These are phyloP conservation scores for Lynx canadensis DNA, from an alignment of 2,113 vertebrate species.

Conservation along the genomic window DNA sequence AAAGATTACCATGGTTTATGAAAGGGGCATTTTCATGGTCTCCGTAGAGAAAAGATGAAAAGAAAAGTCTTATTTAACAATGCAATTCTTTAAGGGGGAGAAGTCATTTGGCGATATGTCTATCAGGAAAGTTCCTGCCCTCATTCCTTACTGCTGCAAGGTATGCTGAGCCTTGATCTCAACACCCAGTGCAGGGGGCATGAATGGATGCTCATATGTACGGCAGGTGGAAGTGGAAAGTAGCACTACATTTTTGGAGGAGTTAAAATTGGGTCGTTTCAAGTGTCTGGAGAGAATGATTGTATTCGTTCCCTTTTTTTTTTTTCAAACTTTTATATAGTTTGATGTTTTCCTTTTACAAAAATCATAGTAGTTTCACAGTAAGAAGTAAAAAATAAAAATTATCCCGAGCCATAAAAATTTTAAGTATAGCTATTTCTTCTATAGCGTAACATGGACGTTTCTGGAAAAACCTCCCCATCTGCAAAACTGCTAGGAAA, in stretches of 20 bases:
- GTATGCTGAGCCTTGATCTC: rapidly evolving
- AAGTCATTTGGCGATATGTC: not conserved
- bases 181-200: rapidly evolving
- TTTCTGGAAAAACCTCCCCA: not conserved
- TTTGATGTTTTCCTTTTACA: not conserved
- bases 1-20: not conserved
- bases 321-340: not conserved
- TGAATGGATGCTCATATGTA: rapidly evolving
- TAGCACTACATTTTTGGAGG: not conserved
- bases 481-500: not conserved
- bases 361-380: not conserved
- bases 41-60: not conserved
- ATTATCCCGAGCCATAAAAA: not conserved
- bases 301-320: not conserved
- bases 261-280: not conserved
- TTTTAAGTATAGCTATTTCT: not conserved
- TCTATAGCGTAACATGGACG: rapidly evolving
- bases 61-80: not conserved
- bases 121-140: not conserved
- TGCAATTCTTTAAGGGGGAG: not conserved
- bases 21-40: not conserved
- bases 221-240: not conserved
- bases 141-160: not conserved
- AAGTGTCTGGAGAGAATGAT: not conserved
- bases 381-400: not conserved